phyloP scores from a whole-genome alignment of 2,888 invertebrate species.

The Phengaris arion region DNA sequence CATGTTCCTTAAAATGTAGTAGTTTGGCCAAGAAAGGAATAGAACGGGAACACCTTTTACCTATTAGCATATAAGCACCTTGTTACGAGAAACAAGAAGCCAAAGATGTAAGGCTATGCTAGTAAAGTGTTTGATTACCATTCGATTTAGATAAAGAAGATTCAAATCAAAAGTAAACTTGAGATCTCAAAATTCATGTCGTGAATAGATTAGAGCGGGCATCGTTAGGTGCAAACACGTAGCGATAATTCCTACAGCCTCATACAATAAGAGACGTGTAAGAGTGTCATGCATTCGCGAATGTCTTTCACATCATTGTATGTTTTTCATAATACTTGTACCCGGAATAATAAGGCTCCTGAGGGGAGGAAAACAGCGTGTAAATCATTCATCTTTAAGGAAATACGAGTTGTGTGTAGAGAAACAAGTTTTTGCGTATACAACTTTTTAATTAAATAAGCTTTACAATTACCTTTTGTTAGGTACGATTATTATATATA shows the following conservation, averaged over 20 bases:
- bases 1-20: too few species aligned
- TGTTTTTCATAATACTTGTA: conserved; percentile 7
- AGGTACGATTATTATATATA: neutral
- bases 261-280: neutral
- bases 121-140: too few species aligned
- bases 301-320: neutral
- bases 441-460: conserved; percentile 15
- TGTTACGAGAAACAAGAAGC: too few species aligned
- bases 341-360: neutral
- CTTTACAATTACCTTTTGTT: neutral
- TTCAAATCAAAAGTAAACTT: neutral
- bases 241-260: neutral
- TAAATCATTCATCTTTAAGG: neutral
- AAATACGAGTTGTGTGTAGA: conserved; percentile 3
- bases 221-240: neutral
- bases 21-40: too few species aligned
- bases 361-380: neutral
- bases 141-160: too few species aligned
- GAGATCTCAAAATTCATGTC: neutral
- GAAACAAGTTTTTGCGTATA: neutral
- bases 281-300: neutral
- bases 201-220: neutral
- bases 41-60: too few species aligned
- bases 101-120: too few species aligned
- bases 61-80: too few species aligned